These are phyloP conservation scores for Netta rufina DNA, from an alignment of 2,797 vertebrate species.

Conservation along the genomic window DNA sequence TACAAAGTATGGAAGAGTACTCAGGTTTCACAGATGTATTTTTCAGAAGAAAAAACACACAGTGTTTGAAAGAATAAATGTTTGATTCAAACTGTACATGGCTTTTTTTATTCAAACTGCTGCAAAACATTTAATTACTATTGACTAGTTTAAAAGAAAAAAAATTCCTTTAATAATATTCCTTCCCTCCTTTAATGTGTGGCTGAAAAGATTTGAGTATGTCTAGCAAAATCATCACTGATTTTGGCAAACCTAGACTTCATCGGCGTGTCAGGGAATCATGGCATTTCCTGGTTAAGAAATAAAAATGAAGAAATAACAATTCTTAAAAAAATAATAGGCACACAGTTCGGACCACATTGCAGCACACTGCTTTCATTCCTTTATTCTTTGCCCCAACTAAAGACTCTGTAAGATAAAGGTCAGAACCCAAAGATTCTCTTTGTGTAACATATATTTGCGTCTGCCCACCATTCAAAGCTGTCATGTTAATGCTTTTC, in stretches of 20 bases:
- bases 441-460: background rate
- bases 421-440: background rate
- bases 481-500: background rate
- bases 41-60: background rate
- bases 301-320: background rate
- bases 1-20: background rate
- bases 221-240: background rate
- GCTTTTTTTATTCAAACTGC: constrained; percentile 6
- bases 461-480: background rate
- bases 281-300: background rate
- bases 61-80: background rate
- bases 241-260: background rate
- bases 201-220: background rate
- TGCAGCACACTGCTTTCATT: background rate
- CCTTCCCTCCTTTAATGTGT: background rate
- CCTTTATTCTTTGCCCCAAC: background rate
- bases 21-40: background rate
- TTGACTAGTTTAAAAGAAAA: background rate
- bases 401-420: background rate
- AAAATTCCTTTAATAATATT: background rate
- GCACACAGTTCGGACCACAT: background rate
- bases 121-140: background rate
- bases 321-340: background rate
- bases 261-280: background rate
- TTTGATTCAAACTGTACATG: background rate